Conservation (phyloP, 2,797 vertebrate genomes). For the Iguana delicatissima region DNA sequence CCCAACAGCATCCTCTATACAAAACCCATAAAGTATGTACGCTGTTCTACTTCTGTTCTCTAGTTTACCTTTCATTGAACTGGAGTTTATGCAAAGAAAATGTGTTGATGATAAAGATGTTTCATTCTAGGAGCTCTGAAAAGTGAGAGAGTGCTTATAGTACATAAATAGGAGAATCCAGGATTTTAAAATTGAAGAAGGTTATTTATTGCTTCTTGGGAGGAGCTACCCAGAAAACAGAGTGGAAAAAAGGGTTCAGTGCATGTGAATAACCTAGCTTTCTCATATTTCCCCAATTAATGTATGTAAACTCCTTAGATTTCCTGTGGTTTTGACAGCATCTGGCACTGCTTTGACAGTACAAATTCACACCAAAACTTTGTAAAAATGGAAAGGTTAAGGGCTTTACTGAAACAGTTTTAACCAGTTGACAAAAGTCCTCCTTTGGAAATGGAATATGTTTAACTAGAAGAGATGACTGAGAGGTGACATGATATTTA, state of each 20-base stretch:
- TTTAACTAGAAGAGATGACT: too few species aligned
- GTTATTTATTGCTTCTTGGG: neutral
- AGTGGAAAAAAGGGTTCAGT: neutral
- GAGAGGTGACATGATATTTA: too few species aligned
- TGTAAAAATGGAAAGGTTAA: too few species aligned
- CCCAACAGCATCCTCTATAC: conserved; percentile 89
- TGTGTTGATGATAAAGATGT: neutral
- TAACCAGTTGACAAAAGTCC: too few species aligned
- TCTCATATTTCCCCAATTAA: neutral
- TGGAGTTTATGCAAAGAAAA: conserved; percentile 15
- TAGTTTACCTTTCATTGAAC: conserved; percentile 13
- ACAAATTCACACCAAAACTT: too few species aligned
- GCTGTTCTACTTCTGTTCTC: conserved; percentile 26
- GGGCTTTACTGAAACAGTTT: too few species aligned
- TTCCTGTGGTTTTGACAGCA: neutral
- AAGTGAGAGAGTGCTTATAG: neutral
- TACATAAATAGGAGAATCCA: neutral
- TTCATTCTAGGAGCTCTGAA: neutral
- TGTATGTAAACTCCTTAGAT: neutral
- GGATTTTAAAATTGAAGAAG: conserved; percentile 2
- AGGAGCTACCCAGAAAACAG: neutral
- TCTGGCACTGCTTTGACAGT: neutral
- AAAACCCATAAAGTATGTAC: conserved; percentile 88
- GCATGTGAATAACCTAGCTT: neutral
- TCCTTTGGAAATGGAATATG: too few species aligned